Conservation (phyloP, 2,113 vertebrate species). For the Scomber scombrus region DNA sequence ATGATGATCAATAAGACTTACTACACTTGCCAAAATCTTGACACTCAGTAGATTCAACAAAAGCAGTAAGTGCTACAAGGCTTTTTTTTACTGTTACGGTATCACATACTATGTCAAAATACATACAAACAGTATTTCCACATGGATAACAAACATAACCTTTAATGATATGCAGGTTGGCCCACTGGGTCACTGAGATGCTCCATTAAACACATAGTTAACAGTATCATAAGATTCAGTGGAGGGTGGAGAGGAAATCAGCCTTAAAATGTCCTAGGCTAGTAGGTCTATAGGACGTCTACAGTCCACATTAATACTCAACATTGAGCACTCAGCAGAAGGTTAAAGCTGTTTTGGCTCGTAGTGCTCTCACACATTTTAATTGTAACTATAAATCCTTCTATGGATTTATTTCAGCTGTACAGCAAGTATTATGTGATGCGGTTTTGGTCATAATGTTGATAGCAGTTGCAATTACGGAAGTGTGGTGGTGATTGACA, state of each 20-base stretch:
- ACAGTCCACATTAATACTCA: slow-evolving; percentile 24
- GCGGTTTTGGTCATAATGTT: background rate
- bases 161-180: background rate
- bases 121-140: background rate
- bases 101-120: background rate
- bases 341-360: slow-evolving; percentile 5
- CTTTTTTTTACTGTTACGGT: background rate
- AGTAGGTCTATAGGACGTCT: slow-evolving; percentile 25
- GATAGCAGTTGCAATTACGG: background rate
- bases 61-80: background rate
- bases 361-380: background rate
- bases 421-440: background rate
- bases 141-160: slow-evolving; percentile 3
- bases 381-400: slow-evolving; percentile 27
- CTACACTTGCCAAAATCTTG: background rate
- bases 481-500: slow-evolving; percentile 9
- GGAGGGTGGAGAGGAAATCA: slow-evolving; percentile 27
- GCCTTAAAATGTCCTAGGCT: slow-evolving; percentile 40
- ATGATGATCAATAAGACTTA: slow-evolving; percentile 11
- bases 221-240: slow-evolving; percentile 26
- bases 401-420: background rate
- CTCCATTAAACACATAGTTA: slow-evolving; percentile 50
- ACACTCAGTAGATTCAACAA: background rate
- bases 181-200: slow-evolving; percentile 26
- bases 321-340: background rate